Evolutionary conservation across 2,113 vertebrate species (phyloP).

Genomic region (Delphinus delphis): DNA sequence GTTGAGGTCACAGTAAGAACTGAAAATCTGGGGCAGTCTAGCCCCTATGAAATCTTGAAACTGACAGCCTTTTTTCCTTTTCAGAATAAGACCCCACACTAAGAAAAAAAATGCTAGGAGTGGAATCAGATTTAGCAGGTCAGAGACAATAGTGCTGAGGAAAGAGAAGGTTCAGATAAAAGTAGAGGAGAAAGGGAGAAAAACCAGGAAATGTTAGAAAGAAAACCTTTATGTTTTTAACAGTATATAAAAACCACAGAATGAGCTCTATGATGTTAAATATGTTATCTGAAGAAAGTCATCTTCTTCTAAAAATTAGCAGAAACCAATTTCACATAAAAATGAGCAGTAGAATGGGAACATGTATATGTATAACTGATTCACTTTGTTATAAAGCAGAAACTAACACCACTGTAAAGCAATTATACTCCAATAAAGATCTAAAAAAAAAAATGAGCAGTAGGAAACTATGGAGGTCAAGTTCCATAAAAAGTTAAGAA

Average conservation of each 20-base stretch:
- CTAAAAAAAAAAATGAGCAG: neutral
- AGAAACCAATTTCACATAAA: neutral
- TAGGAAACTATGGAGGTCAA: neutral
- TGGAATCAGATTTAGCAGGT: neutral
- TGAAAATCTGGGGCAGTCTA: neutral
- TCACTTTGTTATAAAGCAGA: too few species aligned
- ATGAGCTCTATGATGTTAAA: neutral
- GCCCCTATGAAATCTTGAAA: neutral
- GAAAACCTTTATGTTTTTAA: neutral
- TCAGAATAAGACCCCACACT: neutral
- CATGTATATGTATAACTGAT: too few species aligned
- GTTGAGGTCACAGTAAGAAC: neutral
- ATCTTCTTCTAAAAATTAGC: neutral
- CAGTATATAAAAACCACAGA: neutral
- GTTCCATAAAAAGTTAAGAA: neutral
- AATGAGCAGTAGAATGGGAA: neutral
- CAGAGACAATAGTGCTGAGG: neutral
- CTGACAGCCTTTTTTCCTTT: neutral
- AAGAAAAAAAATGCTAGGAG: neutral
- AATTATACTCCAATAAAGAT: too few species aligned
- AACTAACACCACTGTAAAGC: too few species aligned
- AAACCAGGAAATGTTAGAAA: neutral
- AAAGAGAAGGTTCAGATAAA: neutral
- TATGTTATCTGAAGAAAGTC: neutral
- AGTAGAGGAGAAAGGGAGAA: neutral